A percentile compares a stretch with the other conserved stretches of the same genome.
Evolutionary conservation across 2,113 vertebrate species (phyloP).

Genomic region (Aepyceros melampus): DNA sequence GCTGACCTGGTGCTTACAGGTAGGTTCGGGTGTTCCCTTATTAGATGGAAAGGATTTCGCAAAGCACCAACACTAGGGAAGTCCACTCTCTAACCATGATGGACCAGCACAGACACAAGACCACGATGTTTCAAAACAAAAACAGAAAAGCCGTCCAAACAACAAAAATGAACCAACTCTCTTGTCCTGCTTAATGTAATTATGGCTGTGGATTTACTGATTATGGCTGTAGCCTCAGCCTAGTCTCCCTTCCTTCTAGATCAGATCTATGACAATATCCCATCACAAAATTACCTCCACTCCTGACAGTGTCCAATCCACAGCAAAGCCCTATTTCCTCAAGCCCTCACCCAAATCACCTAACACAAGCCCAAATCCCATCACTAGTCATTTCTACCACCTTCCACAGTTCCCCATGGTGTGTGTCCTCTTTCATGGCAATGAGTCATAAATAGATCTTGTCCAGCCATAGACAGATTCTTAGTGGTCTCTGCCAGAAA

Average conservation of each 20-base stretch:
- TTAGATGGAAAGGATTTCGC: background rate
- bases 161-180: background rate
- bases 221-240: background rate
- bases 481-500: background rate
- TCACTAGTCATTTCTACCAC: background rate
- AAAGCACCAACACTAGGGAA: background rate
- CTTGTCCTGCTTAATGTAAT: background rate
- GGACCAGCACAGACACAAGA: background rate
- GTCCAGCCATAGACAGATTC: background rate
- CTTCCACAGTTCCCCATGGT: fast-evolving
- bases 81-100: background rate
- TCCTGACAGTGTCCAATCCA: background rate
- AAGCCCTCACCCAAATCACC: background rate
- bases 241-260: background rate
- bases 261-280: background rate
- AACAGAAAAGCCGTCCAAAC: background rate
- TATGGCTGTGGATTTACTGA: background rate
- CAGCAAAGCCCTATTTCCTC: background rate
- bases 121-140: background rate
- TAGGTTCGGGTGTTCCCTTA: background rate
- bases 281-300: background rate
- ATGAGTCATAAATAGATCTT: background rate
- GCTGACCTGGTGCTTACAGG: background rate
- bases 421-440: background rate
- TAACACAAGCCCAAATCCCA: background rate